These are phyloP conservation scores for Corythaeola cristata DNA, from an alignment of 2,113 vertebrate genomes.

Conservation along the genomic window DNA sequence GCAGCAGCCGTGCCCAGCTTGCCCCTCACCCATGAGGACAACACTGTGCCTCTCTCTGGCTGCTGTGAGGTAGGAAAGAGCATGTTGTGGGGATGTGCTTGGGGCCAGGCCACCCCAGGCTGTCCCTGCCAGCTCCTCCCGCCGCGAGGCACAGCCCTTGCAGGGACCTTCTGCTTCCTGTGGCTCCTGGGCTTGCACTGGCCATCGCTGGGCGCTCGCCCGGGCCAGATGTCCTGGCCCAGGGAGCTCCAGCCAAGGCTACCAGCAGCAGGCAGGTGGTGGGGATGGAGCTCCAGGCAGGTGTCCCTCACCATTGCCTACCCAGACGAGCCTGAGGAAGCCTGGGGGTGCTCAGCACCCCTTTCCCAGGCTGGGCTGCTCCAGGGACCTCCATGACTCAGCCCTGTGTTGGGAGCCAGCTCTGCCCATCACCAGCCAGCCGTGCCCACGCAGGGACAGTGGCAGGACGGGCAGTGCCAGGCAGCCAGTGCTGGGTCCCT, in stretches of 20 bases:
- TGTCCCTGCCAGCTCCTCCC: neutral
- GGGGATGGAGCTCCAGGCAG: neutral
- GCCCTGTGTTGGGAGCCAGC: accelerated
- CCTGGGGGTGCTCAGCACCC: neutral
- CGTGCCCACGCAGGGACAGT: accelerated
- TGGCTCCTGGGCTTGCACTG: neutral
- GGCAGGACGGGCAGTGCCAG: neutral
- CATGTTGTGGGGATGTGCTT: neutral
- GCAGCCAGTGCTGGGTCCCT: neutral
- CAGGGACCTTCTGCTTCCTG: neutral
- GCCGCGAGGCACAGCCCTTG: neutral
- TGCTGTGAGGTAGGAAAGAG: neutral
- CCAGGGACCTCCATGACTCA: neutral
- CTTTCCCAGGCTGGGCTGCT: neutral
- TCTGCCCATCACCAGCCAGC: accelerated
- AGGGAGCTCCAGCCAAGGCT: neutral
- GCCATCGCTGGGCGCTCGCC: neutral
- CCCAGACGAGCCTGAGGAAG: neutral
- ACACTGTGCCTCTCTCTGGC: neutral
- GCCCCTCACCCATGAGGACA: accelerated
- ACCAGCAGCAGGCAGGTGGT: neutral
- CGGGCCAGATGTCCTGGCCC: neutral
- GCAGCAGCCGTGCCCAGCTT: neutral
- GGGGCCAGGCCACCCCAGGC: neutral
- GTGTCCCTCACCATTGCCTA: neutral